Conservation (phyloP, 2,113 vertebrate species). For the Megaceryle torquata region DNA sequence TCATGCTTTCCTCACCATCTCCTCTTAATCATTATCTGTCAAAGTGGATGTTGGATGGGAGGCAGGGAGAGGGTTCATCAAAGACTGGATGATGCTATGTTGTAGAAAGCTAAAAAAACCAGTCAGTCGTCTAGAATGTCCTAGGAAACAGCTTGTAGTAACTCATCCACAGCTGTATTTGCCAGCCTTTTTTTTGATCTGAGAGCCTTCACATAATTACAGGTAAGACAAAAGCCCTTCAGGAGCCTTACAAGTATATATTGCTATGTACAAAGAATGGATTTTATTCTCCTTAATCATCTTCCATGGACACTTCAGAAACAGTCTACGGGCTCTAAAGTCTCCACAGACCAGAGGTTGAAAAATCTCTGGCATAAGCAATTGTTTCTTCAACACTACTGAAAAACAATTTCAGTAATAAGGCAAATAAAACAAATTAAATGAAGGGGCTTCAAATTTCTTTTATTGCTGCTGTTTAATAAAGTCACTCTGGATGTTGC, state of each 20-base stretch:
- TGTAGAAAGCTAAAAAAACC: neutral
- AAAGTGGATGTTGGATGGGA: neutral
- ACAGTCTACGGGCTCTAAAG: neutral
- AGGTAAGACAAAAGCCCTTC: neutral
- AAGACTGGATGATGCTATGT: neutral
- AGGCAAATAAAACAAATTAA: neutral
- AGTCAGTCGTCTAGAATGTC: neutral
- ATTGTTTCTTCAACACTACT: neutral
- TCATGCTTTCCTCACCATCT: neutral
- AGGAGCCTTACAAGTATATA: neutral
- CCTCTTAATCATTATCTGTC: neutral
- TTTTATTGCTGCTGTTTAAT: neutral
- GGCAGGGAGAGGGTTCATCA: neutral
- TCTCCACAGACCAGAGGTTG: neutral
- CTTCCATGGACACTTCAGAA: neutral
- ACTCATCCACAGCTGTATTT: neutral
- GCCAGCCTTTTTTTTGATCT: neutral
- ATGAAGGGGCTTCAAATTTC: rapidly evolving
- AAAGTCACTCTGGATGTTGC: neutral
- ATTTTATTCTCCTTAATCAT: neutral
- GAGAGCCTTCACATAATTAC: neutral
- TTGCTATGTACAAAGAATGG: neutral
- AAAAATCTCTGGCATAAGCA: neutral
- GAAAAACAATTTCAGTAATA: neutral
- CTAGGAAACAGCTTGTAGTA: neutral